phyloP scores from a whole-genome alignment of 2,888 invertebrate genomes.

The Tuberolachnus salignus region DNA sequence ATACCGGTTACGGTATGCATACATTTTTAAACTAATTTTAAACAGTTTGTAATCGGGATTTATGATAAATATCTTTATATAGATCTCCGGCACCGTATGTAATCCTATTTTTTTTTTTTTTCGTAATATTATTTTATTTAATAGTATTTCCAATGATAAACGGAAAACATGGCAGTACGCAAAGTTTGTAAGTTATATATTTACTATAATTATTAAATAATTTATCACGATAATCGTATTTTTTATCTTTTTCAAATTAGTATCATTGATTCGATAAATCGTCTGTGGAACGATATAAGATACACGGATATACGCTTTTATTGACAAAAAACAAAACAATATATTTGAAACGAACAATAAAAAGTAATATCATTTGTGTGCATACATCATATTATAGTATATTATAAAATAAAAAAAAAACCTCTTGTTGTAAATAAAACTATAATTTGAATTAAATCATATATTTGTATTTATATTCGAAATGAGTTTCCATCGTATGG shows the following conservation, averaged over 20 bases:
- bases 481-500: too few relatives aligned
- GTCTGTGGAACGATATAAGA: too few relatives aligned
- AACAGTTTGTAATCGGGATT: background rate
- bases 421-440: background rate
- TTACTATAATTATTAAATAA: background rate
- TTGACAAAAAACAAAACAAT: background rate
- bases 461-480: too few relatives aligned
- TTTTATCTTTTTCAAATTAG: background rate
- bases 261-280: too few relatives aligned
- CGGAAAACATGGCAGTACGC: background rate
- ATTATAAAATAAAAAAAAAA: too few relatives aligned
- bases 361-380: background rate
- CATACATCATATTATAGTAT: too few relatives aligned
- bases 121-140: background rate
- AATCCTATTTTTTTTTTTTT: too few relatives aligned
- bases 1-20: background rate
- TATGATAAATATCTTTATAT: background rate
- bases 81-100: background rate
- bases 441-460: too few relatives aligned
- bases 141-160: background rate
- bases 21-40: conserved; percentile 1
- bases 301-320: too few relatives aligned
- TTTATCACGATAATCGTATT: background rate
- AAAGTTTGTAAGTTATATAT: background rate
- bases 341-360: background rate